Conservation (phyloP, 2,797 vertebrate genomes). For the Tamandua tetradactyla region DNA sequence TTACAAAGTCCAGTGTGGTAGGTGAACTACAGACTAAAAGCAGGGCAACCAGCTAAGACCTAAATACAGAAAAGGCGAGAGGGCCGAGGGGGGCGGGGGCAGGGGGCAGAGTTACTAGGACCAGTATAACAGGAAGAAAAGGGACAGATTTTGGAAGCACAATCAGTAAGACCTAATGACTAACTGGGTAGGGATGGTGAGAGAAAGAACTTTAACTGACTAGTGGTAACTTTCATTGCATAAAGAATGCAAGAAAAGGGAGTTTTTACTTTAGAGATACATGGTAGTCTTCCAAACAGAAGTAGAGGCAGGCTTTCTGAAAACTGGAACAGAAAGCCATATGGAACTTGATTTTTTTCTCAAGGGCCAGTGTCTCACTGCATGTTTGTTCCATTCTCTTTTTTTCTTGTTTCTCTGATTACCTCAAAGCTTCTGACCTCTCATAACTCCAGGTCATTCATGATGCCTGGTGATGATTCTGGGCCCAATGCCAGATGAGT, state of each 20-base stretch:
- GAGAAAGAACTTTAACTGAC: not conserved
- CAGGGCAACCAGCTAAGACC: not conserved
- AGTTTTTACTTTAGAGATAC: not conserved
- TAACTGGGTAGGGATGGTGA: not conserved
- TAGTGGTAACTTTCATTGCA: not conserved
- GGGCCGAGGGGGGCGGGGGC: no score
- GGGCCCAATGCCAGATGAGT: not conserved
- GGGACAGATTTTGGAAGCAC: not conserved
- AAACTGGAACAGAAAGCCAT: not conserved
- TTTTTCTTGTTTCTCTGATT: not conserved
- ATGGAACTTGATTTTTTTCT: not conserved
- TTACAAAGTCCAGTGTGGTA: not conserved
- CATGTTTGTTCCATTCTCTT: not conserved
- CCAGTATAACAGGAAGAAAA: not conserved
- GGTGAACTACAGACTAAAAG: not conserved
- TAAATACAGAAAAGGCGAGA: conserved; percentile 20
- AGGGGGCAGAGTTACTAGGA: not conserved
- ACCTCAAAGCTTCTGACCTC: conserved; percentile 32
- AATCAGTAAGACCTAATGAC: not conserved
- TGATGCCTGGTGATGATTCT: not conserved
- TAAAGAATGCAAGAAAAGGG: not conserved
- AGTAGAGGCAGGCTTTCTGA: not conserved
- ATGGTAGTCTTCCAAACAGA: not conserved
- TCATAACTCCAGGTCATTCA: not conserved
- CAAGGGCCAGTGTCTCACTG: not conserved